Evolutionary conservation across 2,113 vertebrate genomes (phyloP).

Genomic region (Dromas ardeola): DNA sequence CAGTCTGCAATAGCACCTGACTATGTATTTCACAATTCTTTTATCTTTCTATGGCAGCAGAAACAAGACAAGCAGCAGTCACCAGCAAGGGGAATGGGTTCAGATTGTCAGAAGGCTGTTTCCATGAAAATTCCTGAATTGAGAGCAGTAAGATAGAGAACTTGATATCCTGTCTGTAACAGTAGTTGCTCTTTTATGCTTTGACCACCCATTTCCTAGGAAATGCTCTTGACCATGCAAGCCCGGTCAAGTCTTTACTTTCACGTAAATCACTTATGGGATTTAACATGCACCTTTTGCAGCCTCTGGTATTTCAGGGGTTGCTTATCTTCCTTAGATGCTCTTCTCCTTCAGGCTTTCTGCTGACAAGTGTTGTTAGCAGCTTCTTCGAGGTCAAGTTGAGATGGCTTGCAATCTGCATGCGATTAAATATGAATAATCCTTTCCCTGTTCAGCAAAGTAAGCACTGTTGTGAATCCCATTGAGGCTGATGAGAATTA

Average conservation of each 20-base stretch:
- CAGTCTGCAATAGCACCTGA: background rate
- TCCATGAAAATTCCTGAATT: background rate
- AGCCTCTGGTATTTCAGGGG: background rate
- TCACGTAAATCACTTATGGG: background rate
- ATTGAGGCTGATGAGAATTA: background rate
- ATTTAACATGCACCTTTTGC: background rate
- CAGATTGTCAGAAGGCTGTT: background rate
- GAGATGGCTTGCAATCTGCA: background rate
- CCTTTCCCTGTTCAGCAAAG: background rate
- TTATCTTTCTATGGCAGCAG: background rate
- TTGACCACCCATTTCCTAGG: background rate
- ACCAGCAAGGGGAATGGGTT: background rate
- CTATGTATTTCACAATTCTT: background rate
- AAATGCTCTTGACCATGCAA: background rate
- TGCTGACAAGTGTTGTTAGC: conserved; percentile 9
- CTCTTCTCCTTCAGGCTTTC: background rate
- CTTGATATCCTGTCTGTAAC: background rate
- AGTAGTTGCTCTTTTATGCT: background rate
- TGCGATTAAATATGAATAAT: conserved; percentile 53
- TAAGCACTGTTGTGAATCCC: background rate
- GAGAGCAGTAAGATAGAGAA: background rate
- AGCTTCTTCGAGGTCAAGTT: conserved; percentile 33
- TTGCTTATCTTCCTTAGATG: background rate
- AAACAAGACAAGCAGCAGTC: background rate
- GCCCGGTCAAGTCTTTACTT: background rate